These are phyloP conservation scores for Lateolabrax maculatus DNA, from an alignment of 2,797 vertebrate species.

Conservation along the genomic window DNA sequence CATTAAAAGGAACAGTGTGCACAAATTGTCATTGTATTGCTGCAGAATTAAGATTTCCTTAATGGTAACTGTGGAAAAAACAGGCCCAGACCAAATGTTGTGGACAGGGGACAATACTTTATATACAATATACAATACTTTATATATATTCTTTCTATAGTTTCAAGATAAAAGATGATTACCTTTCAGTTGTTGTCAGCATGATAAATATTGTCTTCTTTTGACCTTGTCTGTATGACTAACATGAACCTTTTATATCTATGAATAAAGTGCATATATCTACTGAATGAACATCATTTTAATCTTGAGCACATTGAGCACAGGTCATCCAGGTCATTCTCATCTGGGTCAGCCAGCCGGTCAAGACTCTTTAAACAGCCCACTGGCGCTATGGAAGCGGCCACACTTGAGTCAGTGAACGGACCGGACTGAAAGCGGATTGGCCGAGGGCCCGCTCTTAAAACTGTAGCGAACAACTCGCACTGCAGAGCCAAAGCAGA, in stretches of 20 bases:
- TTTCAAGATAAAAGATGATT: neutral
- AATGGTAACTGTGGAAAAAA: too few species aligned
- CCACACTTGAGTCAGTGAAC: conserved; percentile 40
- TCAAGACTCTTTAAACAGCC: conserved; percentile 27
- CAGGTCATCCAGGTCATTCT: conserved; percentile 24
- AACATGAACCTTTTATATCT: neutral
- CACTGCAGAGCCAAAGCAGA: conserved; percentile 72
- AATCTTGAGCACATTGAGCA: neutral
- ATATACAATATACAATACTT: too few species aligned
- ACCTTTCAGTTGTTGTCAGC: neutral
- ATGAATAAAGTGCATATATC: neutral
- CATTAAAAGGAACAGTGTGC: neutral
- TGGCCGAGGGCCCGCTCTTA: conserved; percentile 32
- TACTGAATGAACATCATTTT: conserved; percentile 2
- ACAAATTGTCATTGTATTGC: too few species aligned
- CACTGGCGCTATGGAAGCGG: neutral
- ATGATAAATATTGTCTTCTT: neutral
- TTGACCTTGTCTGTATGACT: neutral
- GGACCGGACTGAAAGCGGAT: conserved; percentile 22
- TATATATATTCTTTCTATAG: too few species aligned
- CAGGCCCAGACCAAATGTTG: too few species aligned
- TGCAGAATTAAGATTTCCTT: too few species aligned
- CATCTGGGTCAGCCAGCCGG: conserved; percentile 25
- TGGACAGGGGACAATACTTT: too few species aligned
- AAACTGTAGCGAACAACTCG: conserved; percentile 36